These are phyloP conservation scores for Indri indri DNA, from an alignment of 2,113 vertebrate genomes.

Conservation along the genomic window DNA sequence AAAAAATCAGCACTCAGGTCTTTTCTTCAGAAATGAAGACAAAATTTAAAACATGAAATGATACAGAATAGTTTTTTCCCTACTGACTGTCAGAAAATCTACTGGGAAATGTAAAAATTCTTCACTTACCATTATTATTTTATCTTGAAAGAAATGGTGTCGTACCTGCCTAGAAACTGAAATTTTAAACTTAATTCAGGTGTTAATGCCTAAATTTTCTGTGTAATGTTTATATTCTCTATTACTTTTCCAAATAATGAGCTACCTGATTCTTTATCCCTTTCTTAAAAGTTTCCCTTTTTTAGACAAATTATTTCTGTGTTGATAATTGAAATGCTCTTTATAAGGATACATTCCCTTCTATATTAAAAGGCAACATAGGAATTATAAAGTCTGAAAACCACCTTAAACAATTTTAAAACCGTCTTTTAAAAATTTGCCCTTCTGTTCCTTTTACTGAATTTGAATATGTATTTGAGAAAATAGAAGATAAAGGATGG, in stretches of 20 bases:
- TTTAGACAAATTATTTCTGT: slow-evolving; percentile 58
- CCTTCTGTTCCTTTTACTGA: slow-evolving; percentile 28
- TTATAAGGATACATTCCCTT: slow-evolving; percentile 61
- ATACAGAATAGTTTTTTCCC: slow-evolving; percentile 59
- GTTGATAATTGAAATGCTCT: slow-evolving; percentile 54
- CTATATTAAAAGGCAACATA: slow-evolving; percentile 51
- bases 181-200: slow-evolving; percentile 71
- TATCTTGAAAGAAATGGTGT: slow-evolving; percentile 64
- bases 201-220: slow-evolving; percentile 67
- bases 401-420: not conserved
- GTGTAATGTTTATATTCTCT: slow-evolving; percentile 63
- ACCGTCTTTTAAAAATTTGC: not conserved
- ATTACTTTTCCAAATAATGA: slow-evolving; percentile 59
- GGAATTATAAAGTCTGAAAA: slow-evolving; percentile 46
- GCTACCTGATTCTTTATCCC: slow-evolving; percentile 58
- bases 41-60: slow-evolving; percentile 70
- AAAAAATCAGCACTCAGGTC: slow-evolving; percentile 76
- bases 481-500: slow-evolving; percentile 49
- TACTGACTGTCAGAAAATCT: slow-evolving; percentile 68
- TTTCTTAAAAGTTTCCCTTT: slow-evolving; percentile 54
- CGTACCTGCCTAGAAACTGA: slow-evolving; percentile 66
- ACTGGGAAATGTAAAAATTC: slow-evolving; percentile 63
- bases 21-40: slow-evolving; percentile 78
- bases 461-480: slow-evolving; percentile 57
- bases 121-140: slow-evolving; percentile 56